Percentiles rank a stretch among this genome's conserved stretches.
Evolutionary conservation across 2,888 invertebrate genomes (phyloP).

Genomic region (Sussaba pulchella): DNA sequence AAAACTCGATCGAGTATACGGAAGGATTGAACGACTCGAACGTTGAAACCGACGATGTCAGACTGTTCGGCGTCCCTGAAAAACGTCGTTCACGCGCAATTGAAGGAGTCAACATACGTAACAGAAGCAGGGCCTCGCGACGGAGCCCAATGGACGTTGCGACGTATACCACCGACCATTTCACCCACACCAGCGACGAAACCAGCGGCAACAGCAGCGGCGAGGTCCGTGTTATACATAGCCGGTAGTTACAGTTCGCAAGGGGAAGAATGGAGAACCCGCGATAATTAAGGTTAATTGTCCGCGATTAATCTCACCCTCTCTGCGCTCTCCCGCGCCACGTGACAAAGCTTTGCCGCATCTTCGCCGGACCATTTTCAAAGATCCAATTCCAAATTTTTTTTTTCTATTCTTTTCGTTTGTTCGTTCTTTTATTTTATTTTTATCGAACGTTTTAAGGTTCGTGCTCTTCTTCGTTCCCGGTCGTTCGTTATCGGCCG

Average conservation of each 20-base stretch:
- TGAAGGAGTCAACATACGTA: background rate
- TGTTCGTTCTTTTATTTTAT: background rate
- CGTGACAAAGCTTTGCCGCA: constrained; percentile 21
- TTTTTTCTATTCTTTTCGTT: background rate
- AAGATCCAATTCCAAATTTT: constrained; percentile 30
- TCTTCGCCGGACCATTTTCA: background rate
- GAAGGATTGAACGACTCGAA: no score
- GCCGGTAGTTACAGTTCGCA: constrained; percentile 1
- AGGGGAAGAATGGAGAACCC: constrained; percentile 54
- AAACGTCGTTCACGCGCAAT: background rate
- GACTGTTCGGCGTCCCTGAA: background rate
- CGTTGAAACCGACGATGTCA: background rate
- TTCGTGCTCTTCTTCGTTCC: no score
- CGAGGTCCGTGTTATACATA: background rate
- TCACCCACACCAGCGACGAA: background rate
- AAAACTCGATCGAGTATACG: no score
- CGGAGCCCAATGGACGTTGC: no score
- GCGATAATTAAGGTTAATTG: constrained; percentile 73
- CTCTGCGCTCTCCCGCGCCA: constrained; percentile 1
- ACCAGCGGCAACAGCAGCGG: background rate
- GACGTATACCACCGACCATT: no score
- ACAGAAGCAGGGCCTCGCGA: no score
- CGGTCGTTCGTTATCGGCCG: background rate
- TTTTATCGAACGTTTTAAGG: no score
- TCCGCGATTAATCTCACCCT: constrained; percentile 69